Percentiles rank a stretch among this genome's conserved stretches.
These are phyloP conservation scores for Mesorhabditis sp. DNA, from an alignment of 2,888 invertebrate species.

Conservation along the genomic window DNA sequence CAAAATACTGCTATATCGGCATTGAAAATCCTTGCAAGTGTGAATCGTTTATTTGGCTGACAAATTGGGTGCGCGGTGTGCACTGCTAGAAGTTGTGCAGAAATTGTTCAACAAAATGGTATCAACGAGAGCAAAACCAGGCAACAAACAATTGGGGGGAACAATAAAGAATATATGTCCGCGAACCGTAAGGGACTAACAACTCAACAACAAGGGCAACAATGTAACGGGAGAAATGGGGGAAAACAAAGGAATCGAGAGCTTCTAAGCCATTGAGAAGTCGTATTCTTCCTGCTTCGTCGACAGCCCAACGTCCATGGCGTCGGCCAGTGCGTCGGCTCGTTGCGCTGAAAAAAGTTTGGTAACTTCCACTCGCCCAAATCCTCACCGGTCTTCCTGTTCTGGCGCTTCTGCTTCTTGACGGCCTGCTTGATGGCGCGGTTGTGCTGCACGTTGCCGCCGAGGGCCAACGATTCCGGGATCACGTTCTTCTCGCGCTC, in stretches of 20 bases:
- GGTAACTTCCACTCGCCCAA: neutral
- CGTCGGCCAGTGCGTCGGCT: slow-evolving; percentile 13
- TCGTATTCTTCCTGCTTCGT: slow-evolving; percentile 2
- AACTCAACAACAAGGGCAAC: neutral
- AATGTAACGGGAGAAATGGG: neutral
- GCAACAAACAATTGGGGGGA: no score
- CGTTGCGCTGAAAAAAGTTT: slow-evolving; percentile 12
- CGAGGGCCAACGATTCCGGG: slow-evolving; percentile 39
- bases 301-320: slow-evolving; percentile 12
- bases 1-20: no score
- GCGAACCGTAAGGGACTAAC: neutral
- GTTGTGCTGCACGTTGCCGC: slow-evolving; percentile 50
- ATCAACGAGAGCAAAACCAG: no score
- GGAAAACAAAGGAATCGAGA: neutral
- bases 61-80: no score
- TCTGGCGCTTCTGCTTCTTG: slow-evolving; percentile 49
- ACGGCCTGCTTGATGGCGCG: slow-evolving; percentile 47
- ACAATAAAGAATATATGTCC: no score
- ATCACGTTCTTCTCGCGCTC: slow-evolving; percentile 29
- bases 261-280: neutral
- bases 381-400: slow-evolving; percentile 28
- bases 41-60: no score
- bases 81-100: no score
- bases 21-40: no score
- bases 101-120: no score